Evolutionary conservation across 2,888 invertebrate genomes (phyloP).

Genomic region (Drosophila tanythrix): DNA sequence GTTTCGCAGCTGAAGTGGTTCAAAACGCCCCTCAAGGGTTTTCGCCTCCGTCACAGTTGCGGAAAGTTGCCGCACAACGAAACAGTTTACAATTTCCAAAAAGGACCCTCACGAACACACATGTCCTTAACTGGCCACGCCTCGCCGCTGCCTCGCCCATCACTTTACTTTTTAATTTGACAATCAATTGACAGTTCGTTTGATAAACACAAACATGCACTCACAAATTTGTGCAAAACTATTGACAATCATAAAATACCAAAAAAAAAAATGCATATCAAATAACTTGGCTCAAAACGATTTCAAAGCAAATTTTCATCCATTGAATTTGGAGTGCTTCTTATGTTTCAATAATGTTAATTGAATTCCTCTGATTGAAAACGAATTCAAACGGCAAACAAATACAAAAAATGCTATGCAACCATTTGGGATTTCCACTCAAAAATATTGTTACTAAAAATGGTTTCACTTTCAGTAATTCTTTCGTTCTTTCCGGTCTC

Average conservation of each 20-base stretch:
- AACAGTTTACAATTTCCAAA: slow-evolving; percentile 70
- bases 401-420: slow-evolving; percentile 6
- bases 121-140: slow-evolving; percentile 23
- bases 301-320: slow-evolving; percentile 43
- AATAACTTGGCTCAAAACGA: slow-evolving; percentile 63
- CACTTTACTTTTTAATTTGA: slow-evolving; percentile 76
- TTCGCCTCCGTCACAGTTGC: slow-evolving; percentile 44
- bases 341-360: slow-evolving; percentile 50
- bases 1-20: slow-evolving; percentile 68
- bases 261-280: slow-evolving; percentile 60
- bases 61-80: slow-evolving; percentile 55
- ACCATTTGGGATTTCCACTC: slow-evolving; percentile 1
- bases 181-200: slow-evolving; percentile 81
- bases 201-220: slow-evolving; percentile 68
- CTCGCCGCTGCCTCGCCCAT: slow-evolving; percentile 18
- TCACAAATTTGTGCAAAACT: slow-evolving; percentile 58
- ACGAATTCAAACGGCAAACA: slow-evolving; percentile 3
- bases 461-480: slow-evolving; percentile 15
- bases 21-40: slow-evolving; percentile 24
- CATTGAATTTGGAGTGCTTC: slow-evolving; percentile 21
- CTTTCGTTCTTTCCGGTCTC: slow-evolving; percentile 12
- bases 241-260: slow-evolving; percentile 53
- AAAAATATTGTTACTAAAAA: slow-evolving; percentile 12
- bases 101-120: slow-evolving; percentile 35
- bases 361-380: slow-evolving; percentile 47